Base-by-base conservation (phyloP, 2,113 vertebrate species). In the Sylvia atricapilla region DNA sequence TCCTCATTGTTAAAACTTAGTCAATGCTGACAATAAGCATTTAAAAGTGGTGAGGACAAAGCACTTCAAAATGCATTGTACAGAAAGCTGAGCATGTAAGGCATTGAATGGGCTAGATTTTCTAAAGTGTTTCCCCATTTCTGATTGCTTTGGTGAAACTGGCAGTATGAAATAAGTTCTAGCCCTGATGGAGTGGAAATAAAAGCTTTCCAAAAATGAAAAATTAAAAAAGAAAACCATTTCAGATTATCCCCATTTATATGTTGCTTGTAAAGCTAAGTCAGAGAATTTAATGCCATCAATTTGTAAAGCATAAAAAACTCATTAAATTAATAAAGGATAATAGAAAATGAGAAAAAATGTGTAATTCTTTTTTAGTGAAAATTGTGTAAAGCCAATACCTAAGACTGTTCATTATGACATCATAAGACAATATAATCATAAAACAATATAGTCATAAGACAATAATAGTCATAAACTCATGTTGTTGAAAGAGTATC, bases 1-100 rank as follows among this genome's bases (percentile, higher is more conserved):
- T 82, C 62, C 27, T 90, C 30, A 39, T 90, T 86, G 72, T 90
- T 87, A 89, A 90, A 90, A 89, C 28, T 73, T 67, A 95, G 69
- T 90, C 80, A 95, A 30, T 84, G 59, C 67, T 87, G 73, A 82
- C 50, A 84, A 60, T 82, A 67, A 94, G 43, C 55, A 39, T 84
- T 94, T 84, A 69, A 70, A 89, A 96, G 13, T 78, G 80, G 15
- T 85, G 52, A 75, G 56, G 68, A 90, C 28, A 93, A 92, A 89
- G 70, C 39, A 50, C 55, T 84, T 91, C 56, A 75, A 53, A 89
- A 82, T 66, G 35, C 28, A 41, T 69, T 74, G 52, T 68, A 77
- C 15, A 35, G 63, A 67, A 91, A 70, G 6, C 31, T 69, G n/a
- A 52, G 28, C 35, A 58, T 27, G 37, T 17, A 77, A 80, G 50